Conservation (phyloP, 2,888 invertebrate genomes). For the Chrysotoxum bicinctum region DNA sequence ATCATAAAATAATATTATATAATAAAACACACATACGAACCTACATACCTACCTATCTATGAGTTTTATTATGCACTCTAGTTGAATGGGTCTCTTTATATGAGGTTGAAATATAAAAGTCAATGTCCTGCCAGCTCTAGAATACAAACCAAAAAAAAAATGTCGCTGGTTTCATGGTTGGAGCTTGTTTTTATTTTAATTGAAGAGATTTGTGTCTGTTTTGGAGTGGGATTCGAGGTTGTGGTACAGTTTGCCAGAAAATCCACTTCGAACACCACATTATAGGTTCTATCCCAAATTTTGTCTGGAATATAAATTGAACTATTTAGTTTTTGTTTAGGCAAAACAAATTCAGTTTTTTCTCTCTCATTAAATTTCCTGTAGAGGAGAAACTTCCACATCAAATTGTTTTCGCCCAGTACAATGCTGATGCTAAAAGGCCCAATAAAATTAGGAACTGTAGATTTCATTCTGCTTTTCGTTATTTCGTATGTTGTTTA, state of each 20-base stretch:
- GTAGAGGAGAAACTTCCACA: no score
- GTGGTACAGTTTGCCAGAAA: slow-evolving; percentile 26
- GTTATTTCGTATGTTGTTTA: no score
- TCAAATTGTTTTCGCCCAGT: no score
- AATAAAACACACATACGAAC: not conserved
- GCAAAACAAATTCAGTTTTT: no score
- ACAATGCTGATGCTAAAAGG: no score
- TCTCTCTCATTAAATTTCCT: no score
- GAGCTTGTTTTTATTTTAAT: slow-evolving; percentile 37
- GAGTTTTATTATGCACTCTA: slow-evolving; percentile 7
- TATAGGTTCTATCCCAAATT: slow-evolving; percentile 44
- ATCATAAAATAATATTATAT: slow-evolving; percentile 31
- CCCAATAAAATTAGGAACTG: no score
- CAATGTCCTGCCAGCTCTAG: slow-evolving; percentile 55
- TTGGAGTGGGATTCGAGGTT: not conserved
- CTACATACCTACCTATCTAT: not conserved
- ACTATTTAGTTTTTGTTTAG: no score
- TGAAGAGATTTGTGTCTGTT: slow-evolving; percentile 36
- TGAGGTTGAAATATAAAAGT: slow-evolving; percentile 42
- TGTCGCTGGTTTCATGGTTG: slow-evolving; percentile 20
- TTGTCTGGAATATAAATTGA: no score
- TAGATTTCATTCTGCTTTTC: no score
- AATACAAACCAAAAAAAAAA: not conserved
- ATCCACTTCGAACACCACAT: slow-evolving; percentile 19
- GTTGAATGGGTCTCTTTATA: slow-evolving; percentile 16